Evolutionary conservation across 2,113 vertebrate genomes (phyloP).

Genomic region (Paralichthys olivaceus): DNA sequence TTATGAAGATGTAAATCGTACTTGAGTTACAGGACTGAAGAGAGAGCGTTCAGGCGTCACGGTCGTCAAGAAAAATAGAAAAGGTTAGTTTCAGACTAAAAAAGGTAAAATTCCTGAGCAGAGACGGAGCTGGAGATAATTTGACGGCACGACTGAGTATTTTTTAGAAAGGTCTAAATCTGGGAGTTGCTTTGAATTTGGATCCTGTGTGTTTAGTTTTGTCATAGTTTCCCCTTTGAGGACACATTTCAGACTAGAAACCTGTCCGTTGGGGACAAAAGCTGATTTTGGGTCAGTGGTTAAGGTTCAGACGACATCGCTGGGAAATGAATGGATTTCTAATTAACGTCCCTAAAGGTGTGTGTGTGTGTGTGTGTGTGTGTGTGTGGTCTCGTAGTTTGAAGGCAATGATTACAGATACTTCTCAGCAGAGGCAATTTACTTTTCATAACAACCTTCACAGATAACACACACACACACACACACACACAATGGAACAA

Average conservation of each 20-base stretch:
- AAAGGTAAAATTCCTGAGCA: constrained; percentile 54
- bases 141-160: constrained; percentile 24
- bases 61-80: background rate
- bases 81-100: constrained; percentile 35
- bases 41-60: background rate
- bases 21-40: constrained; percentile 29
- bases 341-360: background rate
- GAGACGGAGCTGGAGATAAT: constrained; percentile 14
- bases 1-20: background rate
- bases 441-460: constrained; percentile 57
- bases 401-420: constrained; percentile 57
- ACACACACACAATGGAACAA: constrained; percentile 20
- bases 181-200: constrained; percentile 43
- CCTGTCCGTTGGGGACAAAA: background rate
- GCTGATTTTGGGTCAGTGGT: background rate
- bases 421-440: constrained; percentile 55
- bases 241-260: background rate
- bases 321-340: background rate
- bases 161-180: constrained; percentile 52
- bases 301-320: background rate
- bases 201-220: constrained; percentile 12
- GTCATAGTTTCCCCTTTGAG: constrained; percentile 6
- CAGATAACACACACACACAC: constrained; percentile 34
- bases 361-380: constrained; percentile 20
- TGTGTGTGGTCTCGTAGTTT: constrained; percentile 55